A percentile compares a stretch with the other conserved stretches of the same genome.
Conservation (phyloP, 2,797 vertebrate species). For the Tangara arthus region DNA sequence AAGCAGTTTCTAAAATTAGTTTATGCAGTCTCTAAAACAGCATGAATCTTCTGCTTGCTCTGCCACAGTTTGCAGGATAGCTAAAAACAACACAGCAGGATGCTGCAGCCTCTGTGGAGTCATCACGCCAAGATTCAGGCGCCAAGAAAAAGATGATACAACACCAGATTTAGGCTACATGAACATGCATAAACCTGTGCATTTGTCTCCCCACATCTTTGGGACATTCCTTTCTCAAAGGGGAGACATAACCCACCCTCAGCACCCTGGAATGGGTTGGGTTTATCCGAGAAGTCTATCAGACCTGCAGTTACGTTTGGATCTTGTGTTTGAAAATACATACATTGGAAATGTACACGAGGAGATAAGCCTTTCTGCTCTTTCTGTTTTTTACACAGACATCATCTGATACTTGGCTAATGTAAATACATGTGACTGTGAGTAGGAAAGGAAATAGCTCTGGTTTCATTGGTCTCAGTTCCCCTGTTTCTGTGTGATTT, state of each 20-base stretch:
- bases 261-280: neutral
- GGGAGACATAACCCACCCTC: neutral
- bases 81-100: conserved; percentile 5
- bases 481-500: conserved; percentile 39
- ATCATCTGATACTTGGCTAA: neutral
- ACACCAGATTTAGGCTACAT: neutral
- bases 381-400: neutral
- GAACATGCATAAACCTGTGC: neutral
- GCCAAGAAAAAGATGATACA: neutral
- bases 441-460: neutral
- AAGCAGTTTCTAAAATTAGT: conserved; percentile 11
- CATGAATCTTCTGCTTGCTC: neutral
- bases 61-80: neutral
- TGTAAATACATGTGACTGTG: neutral
- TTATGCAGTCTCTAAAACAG: neutral
- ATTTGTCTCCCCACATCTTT: neutral
- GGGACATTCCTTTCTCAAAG: neutral
- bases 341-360: neutral
- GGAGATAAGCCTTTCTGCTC: neutral
- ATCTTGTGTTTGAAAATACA: neutral
- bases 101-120: neutral
- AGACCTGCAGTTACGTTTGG: neutral
- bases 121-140: neutral
- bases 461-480: conserved; percentile 5
- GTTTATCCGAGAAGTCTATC: neutral